phyloP scores from a whole-genome alignment of 2,797 vertebrate species.

The Lepus oiostolus region DNA sequence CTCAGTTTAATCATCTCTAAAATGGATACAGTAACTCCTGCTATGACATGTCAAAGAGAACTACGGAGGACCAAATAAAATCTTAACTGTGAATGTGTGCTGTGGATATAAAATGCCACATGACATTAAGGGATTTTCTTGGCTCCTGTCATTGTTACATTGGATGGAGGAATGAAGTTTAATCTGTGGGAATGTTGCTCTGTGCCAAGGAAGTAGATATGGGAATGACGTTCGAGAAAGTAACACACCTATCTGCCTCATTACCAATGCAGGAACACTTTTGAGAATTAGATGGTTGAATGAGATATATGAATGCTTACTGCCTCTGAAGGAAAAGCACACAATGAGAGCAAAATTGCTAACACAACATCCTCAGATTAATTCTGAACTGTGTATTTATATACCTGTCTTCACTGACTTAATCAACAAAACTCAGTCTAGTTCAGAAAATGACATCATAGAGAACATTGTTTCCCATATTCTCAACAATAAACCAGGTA shows the following conservation, averaged over 20 bases:
- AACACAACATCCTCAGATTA: background rate
- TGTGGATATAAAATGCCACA: background rate
- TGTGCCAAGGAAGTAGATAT: background rate
- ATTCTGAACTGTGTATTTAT: background rate
- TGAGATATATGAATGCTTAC: rapidly evolving
- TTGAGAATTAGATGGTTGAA: background rate
- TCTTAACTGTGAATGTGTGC: background rate
- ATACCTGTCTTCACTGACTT: background rate
- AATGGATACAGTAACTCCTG: background rate
- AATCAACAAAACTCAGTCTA: background rate
- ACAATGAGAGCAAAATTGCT: background rate
- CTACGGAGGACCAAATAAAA: conserved; percentile 32
- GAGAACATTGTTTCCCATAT: conserved; percentile 14
- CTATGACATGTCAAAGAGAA: background rate
- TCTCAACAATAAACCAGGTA: background rate
- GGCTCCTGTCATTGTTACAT: background rate
- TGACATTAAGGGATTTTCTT: background rate
- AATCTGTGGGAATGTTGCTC: background rate
- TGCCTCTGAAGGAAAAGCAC: background rate
- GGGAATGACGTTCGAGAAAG: background rate
- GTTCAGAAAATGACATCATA: background rate
- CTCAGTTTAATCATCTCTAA: background rate
- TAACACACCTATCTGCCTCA: background rate
- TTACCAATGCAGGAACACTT: background rate
- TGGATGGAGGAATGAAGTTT: background rate